A percentile compares a stretch with the other conserved stretches of the same genome.
Conservation (phyloP, 2,113 vertebrate species). For the Ptilonorhynchus violaceus region DNA sequence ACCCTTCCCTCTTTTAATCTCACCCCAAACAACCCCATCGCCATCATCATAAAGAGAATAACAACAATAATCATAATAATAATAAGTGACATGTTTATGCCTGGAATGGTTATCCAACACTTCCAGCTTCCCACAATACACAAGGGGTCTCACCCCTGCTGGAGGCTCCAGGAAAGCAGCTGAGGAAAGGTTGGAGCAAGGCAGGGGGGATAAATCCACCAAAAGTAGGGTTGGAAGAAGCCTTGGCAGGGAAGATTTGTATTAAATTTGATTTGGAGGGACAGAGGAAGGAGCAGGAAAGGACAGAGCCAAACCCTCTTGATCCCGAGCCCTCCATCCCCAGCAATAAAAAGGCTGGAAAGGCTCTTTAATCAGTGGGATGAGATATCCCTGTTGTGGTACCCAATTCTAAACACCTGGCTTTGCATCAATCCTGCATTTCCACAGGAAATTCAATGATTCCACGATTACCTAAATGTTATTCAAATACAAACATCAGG, state of each 20-base stretch:
- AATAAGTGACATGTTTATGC: background rate
- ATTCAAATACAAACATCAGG: background rate
- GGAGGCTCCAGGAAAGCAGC: background rate
- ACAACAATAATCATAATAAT: background rate
- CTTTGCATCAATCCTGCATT: background rate
- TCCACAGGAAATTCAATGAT: background rate
- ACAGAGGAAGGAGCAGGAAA: background rate
- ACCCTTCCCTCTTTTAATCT: background rate
- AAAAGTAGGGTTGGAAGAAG: background rate
- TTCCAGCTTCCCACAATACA: background rate
- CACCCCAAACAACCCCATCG: background rate
- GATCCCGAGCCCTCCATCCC: background rate
- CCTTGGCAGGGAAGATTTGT: background rate
- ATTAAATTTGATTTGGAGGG: background rate
- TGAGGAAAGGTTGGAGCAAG: background rate
- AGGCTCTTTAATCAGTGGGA: background rate
- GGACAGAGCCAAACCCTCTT: background rate
- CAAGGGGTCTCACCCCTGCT: background rate
- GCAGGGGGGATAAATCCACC: background rate
- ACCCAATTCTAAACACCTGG: fast-evolving
- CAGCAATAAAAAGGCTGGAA: background rate
- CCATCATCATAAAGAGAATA: background rate
- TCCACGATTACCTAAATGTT: background rate
- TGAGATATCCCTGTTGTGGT: fast-evolving
- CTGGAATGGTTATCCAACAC: background rate